phyloP scores from a whole-genome alignment of 2,797 vertebrate genomes.

The Limosa lapponica region DNA sequence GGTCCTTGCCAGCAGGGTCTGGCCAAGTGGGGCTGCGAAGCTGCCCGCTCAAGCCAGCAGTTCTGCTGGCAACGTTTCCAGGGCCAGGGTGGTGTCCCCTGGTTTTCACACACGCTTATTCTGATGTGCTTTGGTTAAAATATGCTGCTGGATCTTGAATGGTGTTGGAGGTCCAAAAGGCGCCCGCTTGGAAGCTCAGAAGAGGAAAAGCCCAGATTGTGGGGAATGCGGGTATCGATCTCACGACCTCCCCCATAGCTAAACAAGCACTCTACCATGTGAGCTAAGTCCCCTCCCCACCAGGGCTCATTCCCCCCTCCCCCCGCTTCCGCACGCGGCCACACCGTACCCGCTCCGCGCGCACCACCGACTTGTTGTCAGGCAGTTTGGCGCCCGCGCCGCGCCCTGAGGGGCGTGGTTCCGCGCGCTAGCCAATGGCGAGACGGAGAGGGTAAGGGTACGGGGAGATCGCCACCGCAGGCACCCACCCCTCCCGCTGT shows the following conservation, averaged over 20 bases:
- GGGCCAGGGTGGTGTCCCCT: too few species aligned
- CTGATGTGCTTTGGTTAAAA: rapidly evolving
- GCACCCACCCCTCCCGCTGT: neutral
- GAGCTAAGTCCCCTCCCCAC: constrained; percentile 75
- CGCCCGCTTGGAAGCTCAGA: rapidly evolving
- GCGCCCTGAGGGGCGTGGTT: rapidly evolving
- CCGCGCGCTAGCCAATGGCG: neutral
- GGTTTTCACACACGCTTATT: rapidly evolving
- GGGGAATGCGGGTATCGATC: constrained; percentile 77
- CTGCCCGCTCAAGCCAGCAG: too few species aligned
- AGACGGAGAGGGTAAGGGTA: neutral
- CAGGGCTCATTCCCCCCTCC: rapidly evolving
- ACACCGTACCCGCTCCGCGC: rapidly evolving
- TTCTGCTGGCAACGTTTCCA: too few species aligned
- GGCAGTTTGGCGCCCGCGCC: constrained; percentile 2
- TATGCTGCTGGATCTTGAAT: rapidly evolving
- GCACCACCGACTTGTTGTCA: neutral
- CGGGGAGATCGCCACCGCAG: neutral
- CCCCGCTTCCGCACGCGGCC: too few species aligned
- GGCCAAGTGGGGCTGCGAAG: rapidly evolving
- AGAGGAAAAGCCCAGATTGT: rapidly evolving
- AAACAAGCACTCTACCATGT: constrained; percentile 78
- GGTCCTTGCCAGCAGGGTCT: too few species aligned
- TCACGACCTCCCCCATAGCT: constrained; percentile 70
- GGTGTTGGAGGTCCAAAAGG: rapidly evolving